phyloP scores from a whole-genome alignment of 2,888 invertebrate genomes.

The Zelleria hepariella region DNA sequence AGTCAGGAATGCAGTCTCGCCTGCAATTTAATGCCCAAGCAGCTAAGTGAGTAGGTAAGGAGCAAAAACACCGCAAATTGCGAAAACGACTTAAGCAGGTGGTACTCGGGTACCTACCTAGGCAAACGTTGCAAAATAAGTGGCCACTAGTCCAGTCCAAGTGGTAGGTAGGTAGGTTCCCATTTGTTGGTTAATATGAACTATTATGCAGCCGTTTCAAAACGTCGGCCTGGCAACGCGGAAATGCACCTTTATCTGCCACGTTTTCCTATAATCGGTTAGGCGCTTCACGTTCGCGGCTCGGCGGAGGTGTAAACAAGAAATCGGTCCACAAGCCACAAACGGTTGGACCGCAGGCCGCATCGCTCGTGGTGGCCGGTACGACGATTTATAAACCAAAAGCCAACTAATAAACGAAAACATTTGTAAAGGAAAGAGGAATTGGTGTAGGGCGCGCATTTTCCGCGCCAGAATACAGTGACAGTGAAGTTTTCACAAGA shows the following conservation, averaged over 20 bases:
- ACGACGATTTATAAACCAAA: constrained; percentile 11
- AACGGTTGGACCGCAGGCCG: constrained; percentile 59
- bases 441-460: constrained; percentile 25
- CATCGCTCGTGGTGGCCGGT: constrained; percentile 51
- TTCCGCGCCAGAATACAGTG: constrained; percentile 34
- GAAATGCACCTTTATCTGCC: constrained; percentile 36
- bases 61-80: constrained; percentile 1
- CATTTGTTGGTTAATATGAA: constrained; percentile 28
- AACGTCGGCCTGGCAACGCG: constrained; percentile 37
- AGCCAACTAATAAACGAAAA: constrained; percentile 5
- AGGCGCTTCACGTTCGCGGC: constrained; percentile 25
- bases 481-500: constrained; percentile 32
- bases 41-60: background rate
- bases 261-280: constrained; percentile 46
- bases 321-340: constrained; percentile 53
- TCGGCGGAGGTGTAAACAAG: constrained; percentile 47
- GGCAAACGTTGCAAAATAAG: constrained; percentile 24
- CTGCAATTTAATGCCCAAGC: background rate
- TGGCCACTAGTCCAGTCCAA: constrained; percentile 25
- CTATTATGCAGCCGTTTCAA: constrained; percentile 46
- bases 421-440: background rate
- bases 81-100: background rate
- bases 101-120: background rate
- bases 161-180: constrained; percentile 18
- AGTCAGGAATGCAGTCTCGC: background rate